Evolutionary conservation across 2,797 vertebrate species (phyloP), one percentile per base, ranked within the genome.

Genomic region (Arrhamphus sclerolepis): DNA sequence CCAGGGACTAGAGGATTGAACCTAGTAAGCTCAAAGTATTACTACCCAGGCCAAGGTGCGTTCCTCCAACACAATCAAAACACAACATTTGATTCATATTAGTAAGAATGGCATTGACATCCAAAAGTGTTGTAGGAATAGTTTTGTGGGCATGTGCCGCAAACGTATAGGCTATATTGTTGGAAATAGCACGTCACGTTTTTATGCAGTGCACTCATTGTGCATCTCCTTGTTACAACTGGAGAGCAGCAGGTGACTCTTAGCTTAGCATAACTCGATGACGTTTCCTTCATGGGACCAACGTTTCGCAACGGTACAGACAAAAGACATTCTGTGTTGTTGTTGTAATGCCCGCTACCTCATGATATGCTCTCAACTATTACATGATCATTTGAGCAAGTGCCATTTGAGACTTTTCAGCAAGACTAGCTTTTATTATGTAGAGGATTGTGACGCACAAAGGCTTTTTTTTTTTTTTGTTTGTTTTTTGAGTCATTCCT

Each of bases 1-100:
- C 80, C 78, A 51, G 68, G 53, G 73, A 86, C 72, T 61, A 72
- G 78, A 72, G 85, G 87, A 85, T 90, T 88, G 80, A 66, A 71
- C 56, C 66, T 80, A 39, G 17, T 58, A 70, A 89, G 66, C 53
- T 77, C 47, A 39, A 61, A 61, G 65, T 54, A 84, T 86, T 87
- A 71, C 75, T 77, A 80, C 75, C 75, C 79, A 76, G 82, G 69
- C 77, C 56, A 77, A 89, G 78, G 82, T 84, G 80, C 72, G 63
- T 63, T 34, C 55, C 55, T 74, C 56, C 16, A 50, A 70, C 64
- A 54, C 76, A 74, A 66, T 75, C 59, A 70, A 64, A 72, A 57
- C 55, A 47, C 38, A 1, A 46, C 44, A 53, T 73, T 69, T 78
- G 10, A 22, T 71, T 60, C 21, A 22, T 26, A 42, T 52, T 50